Evolutionary conservation across 1,140 invertebrate species (phyloP), one percentile per base, ranked within the genome.

Genomic region (Triops longicaudatus): DNA sequence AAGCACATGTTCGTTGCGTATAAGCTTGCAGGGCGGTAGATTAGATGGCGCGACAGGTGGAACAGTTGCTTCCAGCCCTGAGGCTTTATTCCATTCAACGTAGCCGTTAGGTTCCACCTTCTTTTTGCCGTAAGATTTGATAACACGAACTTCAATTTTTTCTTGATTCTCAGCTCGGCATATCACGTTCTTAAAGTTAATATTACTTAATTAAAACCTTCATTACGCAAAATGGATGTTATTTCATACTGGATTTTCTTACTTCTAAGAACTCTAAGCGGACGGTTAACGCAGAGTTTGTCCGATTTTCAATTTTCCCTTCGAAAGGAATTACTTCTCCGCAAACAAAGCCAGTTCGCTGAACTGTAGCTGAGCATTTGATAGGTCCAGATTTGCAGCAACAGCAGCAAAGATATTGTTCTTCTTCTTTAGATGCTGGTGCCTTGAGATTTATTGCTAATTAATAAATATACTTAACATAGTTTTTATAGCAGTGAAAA

Each of bases 1-100:
- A 14, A 63, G 50, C 14, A 63, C 22, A 17, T 63, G 50, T 63
- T 63, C n/a, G 0, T 14, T 17, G n/a, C 50, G 9, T 6, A 63
- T 63, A 17, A 63, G 10, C 50, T 63, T 63, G 22, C 50, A 63
- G 17, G 50, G 50, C 50, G 50, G 50, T 14, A 63, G 10, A 17
- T 5, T 22, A 63, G 50, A 63, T 63, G 50, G 50, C 9, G 50
- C 50, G 17, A 22, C 22, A 9, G 50, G 50, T 14, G 50, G 50
- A n/a, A 22, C 50, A 1, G 22, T 63, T n/a, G 17, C 50, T 17
- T 63, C 50, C 1, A 63, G 50, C 50, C 50, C 50, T 22, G 50
- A 63, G 50, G 50, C 50, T 63, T 63, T 63, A 63, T 63, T 63
- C 50, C 50, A 63, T 22, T 63, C 50, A 14, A 63, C 50, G 50